Percentiles rank a stretch among this genome's conserved stretches.
Evolutionary conservation across 2,888 invertebrate genomes (phyloP).

Genomic region (Megamerina dolium): DNA sequence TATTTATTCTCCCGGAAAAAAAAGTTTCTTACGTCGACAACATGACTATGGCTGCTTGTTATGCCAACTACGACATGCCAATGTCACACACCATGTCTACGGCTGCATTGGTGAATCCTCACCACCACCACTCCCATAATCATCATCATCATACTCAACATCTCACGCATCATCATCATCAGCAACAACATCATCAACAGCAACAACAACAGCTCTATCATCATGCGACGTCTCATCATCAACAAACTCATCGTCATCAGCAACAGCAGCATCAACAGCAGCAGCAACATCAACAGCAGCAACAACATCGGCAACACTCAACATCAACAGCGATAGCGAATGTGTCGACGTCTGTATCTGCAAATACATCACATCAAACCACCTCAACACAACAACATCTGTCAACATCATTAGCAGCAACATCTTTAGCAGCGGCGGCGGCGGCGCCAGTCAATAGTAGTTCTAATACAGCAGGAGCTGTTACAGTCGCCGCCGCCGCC

Average conservation of each 20-base stretch:
- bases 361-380: conserved; percentile 23
- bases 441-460: conserved; percentile 16
- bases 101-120: conserved; percentile 23
- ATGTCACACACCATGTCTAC: conserved; percentile 43
- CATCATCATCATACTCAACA: conserved; percentile 33
- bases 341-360: too few species aligned
- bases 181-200: conserved; percentile 28
- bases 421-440: conserved; percentile 24
- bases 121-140: conserved; percentile 25
- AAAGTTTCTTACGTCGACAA: too few species aligned
- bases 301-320: conserved; percentile 3
- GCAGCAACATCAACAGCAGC: conserved; percentile 15
- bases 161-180: conserved; percentile 27
- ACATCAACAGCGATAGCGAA: conserved; percentile 23
- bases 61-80: conserved; percentile 48
- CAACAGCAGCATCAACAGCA: conserved; percentile 15
- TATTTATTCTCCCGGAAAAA: too few species aligned
- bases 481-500: conserved; percentile 20
- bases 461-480: conserved; percentile 9
- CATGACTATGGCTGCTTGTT: conserved; percentile 50
- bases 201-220: conserved; percentile 23
- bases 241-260: conserved; percentile 17
- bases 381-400: conserved; percentile 25
- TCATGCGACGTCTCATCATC: conserved; percentile 21
- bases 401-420: conserved; percentile 9